Conservation (phyloP, 2,888 invertebrate genomes). For the Hydraecia micacea region DNA sequence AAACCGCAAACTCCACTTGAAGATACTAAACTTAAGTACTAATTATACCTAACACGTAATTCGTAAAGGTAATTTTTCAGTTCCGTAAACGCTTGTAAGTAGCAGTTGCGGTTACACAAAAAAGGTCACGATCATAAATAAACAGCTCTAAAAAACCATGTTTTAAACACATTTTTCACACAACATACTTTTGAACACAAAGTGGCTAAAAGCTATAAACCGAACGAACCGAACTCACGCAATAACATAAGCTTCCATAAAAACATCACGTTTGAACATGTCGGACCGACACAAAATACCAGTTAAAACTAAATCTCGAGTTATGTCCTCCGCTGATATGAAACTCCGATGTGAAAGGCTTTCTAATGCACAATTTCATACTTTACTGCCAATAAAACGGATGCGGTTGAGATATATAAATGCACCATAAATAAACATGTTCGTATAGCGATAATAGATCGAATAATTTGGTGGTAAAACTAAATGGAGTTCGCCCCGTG, state of each 20-base stretch:
- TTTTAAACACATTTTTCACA: slow-evolving; percentile 43
- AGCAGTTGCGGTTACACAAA: slow-evolving; percentile 49
- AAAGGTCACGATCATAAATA: slow-evolving; percentile 44
- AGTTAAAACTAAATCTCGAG: slow-evolving; percentile 85
- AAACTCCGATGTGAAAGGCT: slow-evolving; percentile 84
- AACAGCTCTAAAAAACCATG: slow-evolving; percentile 37
- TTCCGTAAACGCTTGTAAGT: slow-evolving; percentile 51
- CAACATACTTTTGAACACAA: slow-evolving; percentile 75
- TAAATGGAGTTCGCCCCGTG: slow-evolving; percentile 77
- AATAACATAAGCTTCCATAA: slow-evolving; percentile 84
- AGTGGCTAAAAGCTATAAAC: slow-evolving; percentile 84
- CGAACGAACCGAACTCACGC: slow-evolving; percentile 75
- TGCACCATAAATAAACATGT: slow-evolving; percentile 84
- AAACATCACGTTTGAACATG: slow-evolving; percentile 82
- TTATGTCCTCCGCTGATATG: slow-evolving; percentile 83
- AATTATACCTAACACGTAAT: not conserved
- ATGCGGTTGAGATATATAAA: slow-evolving; percentile 75
- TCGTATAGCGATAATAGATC: slow-evolving; percentile 85
- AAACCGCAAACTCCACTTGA: slow-evolving; percentile 11
- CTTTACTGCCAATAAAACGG: slow-evolving; percentile 87
- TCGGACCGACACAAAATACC: slow-evolving; percentile 80
- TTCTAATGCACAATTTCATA: slow-evolving; percentile 87
- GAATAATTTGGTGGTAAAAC: slow-evolving; percentile 85
- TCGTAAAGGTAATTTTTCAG: slow-evolving; percentile 12
- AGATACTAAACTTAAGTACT: not conserved